Evolutionary conservation across 2,888 invertebrate species (phyloP), one percentile per base, ranked within the genome.

Genomic region (Scaptomyza cyrtandrae): DNA sequence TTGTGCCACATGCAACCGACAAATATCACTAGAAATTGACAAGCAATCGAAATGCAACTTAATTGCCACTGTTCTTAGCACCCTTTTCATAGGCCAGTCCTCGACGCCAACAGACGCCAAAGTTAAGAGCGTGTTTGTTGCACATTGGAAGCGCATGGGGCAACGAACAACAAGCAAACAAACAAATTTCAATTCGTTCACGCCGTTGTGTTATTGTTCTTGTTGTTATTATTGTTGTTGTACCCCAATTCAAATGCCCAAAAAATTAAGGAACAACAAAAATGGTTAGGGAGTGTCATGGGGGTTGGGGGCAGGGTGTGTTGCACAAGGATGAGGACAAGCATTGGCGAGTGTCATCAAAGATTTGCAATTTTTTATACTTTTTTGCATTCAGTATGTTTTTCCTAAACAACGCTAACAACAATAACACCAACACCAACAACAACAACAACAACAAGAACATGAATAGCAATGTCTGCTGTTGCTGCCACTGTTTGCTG

Each of bases 161-260:
- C 67, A 76, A 73, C 80, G 70, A 79, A 52, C 52, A 66, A 35
- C 71, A 45, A 77, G 77, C 71, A 79, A 73, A 88, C 90, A 88
- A 89, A 85, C 89, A 80, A 85, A 83, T 88, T 90, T 84, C 88
- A 90, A 90, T 90, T 90, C 82, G 78, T 80, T 83, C 52, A 76
- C 78, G 71, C 69, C 67, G 61, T 63, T 43, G 44, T 54, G 65
- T 49, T 63, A 35, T 62, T 66, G 54, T 45, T 48, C 39, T 49
- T 24, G 39, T 41, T 67, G 65, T 62, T 43, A 37, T 52, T 54
- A 35, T 27, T 64, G 49, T 43, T 57, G 52, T 39, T 45, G 31
- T 35, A 41, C 50, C 41, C 29, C 16, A 48, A 49, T 57, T 60
- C 59, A 55, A 58, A 76, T 66, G 45, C 41, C 45, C 61, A 71